phyloP scores from a whole-genome alignment of 2,797 vertebrate genomes.

The Darevskia nairensis region DNA sequence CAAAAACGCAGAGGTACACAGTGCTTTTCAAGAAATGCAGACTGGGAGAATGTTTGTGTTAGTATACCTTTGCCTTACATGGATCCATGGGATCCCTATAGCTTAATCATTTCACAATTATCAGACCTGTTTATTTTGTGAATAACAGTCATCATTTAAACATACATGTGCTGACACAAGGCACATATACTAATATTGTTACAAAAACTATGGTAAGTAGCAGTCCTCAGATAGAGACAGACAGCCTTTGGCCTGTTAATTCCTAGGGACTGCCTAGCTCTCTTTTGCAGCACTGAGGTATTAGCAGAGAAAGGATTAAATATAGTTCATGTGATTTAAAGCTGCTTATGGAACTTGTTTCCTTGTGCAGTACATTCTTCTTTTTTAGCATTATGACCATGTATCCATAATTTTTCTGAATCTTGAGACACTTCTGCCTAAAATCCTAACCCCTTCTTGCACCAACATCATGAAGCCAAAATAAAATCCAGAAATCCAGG shows the following conservation, averaged over 20 bases:
- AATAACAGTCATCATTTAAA: background rate
- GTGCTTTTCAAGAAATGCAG: background rate
- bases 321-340: background rate
- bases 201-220: background rate
- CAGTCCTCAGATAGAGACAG: background rate
- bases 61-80: background rate
- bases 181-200: background rate
- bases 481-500: background rate
- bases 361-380: background rate
- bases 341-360: no score
- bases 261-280: background rate
- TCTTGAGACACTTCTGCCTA: background rate
- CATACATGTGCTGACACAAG: background rate
- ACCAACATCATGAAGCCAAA: background rate
- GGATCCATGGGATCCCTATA: background rate
- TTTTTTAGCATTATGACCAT: background rate
- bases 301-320: background rate
- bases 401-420: background rate
- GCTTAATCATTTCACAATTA: background rate
- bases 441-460: background rate
- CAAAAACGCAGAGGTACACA: background rate
- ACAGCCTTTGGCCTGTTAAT: background rate
- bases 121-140: background rate
- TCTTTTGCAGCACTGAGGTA: background rate
- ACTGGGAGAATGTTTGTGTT: background rate